phyloP scores from a whole-genome alignment of 2,797 vertebrate species.

The Chelon auratus region DNA sequence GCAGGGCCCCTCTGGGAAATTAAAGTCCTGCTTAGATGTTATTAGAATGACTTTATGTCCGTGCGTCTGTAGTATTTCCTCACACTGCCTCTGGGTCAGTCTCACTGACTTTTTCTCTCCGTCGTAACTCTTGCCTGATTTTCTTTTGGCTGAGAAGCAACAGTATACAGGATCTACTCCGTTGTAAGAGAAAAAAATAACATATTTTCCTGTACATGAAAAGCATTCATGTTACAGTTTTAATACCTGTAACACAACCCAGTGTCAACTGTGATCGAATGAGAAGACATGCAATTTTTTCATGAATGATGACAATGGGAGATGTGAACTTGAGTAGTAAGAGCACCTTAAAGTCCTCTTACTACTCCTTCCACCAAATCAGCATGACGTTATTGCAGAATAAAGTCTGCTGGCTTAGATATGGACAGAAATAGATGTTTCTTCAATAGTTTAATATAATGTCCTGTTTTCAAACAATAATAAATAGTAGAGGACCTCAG shows the following conservation, averaged over 20 bases:
- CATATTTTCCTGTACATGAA: not conserved
- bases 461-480: no score
- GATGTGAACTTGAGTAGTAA: no score
- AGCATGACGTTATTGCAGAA: no score
- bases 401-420: no score
- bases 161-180: not conserved
- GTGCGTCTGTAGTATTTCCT: conserved; percentile 10
- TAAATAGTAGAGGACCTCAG: no score
- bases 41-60: conserved; percentile 37
- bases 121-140: conserved; percentile 16
- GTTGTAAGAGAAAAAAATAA: not conserved
- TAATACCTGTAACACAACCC: not conserved
- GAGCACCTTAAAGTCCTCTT: no score
- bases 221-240: not conserved
- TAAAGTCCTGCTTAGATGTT: conserved; percentile 52
- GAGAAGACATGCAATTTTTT: not conserved
- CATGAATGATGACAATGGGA: not conserved
- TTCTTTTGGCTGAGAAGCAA: conserved; percentile 5
- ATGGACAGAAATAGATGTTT: no score
- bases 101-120: conserved; percentile 7
- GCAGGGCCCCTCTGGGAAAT: conserved; percentile 59
- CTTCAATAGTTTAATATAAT: no score
- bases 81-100: conserved; percentile 15
- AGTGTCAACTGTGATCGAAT: not conserved
- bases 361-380: no score